A percentile compares a stretch with the other conserved stretches of the same genome.
Evolutionary conservation across 2,797 vertebrate species (phyloP).

Genomic region (Sebastes variabilis): DNA sequence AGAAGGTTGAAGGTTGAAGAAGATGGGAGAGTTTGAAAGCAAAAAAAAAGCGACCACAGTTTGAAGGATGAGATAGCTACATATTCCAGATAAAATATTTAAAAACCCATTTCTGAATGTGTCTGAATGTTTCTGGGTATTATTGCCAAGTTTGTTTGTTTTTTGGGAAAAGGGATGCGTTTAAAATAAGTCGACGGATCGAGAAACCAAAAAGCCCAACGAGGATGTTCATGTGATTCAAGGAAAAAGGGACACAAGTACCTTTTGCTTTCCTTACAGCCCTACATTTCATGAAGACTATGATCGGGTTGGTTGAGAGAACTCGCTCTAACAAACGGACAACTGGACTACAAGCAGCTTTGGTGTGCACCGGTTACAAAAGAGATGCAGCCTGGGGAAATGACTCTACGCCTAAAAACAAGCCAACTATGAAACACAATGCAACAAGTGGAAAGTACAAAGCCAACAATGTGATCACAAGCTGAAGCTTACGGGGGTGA

Average conservation of each 20-base stretch:
- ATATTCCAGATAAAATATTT: conserved; percentile 55
- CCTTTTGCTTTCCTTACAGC: conserved; percentile 67
- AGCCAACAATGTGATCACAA: conserved; percentile 40
- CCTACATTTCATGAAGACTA: conserved; percentile 65
- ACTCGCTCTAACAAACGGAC: conserved; percentile 24
- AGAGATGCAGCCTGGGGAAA: conserved; percentile 61
- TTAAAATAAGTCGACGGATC: conserved; percentile 5
- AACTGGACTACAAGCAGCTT: conserved; percentile 74
- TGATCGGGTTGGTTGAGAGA: conserved; percentile 22
- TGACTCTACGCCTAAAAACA: conserved; percentile 35
- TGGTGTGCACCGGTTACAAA: conserved; percentile 70
- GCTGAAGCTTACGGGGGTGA: conserved; percentile 23
- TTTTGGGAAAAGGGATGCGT: conserved; percentile 15
- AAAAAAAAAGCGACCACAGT: conserved; percentile 7
- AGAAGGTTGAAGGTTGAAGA: neutral
- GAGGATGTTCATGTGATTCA: conserved; percentile 42
- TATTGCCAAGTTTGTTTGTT: conserved; percentile 78
- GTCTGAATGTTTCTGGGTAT: conserved; percentile 62
- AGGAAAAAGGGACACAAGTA: conserved; percentile 57
- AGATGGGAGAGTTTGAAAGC: conserved; percentile 15
- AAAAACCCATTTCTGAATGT: conserved; percentile 42
- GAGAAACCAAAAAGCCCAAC: conserved; percentile 31
- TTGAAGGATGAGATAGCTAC: conserved; percentile 63
- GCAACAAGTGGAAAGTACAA: conserved; percentile 45
- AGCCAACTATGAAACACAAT: conserved; percentile 46